Percentiles rank a stretch among this genome's conserved stretches.
Conservation (phyloP, 2,797 vertebrate genomes). For the Tenualosa thibaudeaui region DNA sequence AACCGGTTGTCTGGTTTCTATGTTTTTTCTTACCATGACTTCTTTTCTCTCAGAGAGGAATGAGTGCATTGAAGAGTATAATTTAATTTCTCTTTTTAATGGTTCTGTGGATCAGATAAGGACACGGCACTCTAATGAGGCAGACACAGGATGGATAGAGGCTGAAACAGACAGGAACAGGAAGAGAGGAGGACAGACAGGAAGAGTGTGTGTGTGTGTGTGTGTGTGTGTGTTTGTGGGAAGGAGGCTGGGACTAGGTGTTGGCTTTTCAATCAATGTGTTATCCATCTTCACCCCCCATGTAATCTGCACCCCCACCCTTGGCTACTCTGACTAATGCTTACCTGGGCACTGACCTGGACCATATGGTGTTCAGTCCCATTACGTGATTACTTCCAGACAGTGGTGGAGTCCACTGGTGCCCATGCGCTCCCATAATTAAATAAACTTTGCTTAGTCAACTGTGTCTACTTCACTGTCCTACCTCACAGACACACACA, state of each 20-base stretch:
- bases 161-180: constrained; percentile 9
- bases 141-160: constrained; percentile 41
- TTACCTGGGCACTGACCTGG: neutral
- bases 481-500: neutral
- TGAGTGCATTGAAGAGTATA: constrained; percentile 56
- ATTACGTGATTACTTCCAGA: neutral
- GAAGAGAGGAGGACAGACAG: constrained; percentile 39
- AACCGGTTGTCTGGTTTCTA: neutral
- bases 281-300: constrained; percentile 35
- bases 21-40: neutral
- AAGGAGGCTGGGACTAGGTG: neutral
- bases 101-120: constrained; percentile 58
- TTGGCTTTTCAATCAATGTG: constrained; percentile 46
- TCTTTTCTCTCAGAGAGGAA: constrained; percentile 44
- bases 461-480: neutral
- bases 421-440: neutral
- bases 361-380: neutral
- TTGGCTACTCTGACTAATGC: neutral
- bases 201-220: constrained; percentile 31
- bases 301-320: neutral
- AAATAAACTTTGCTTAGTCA: neutral
- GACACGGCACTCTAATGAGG: constrained; percentile 36
- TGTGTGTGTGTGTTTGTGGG: too few species aligned
- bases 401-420: neutral
- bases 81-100: constrained; percentile 60